Evolutionary conservation across 2,888 invertebrate species (phyloP), one percentile per base, ranked within the genome.

Genomic region (Orchesella flavescens): DNA sequence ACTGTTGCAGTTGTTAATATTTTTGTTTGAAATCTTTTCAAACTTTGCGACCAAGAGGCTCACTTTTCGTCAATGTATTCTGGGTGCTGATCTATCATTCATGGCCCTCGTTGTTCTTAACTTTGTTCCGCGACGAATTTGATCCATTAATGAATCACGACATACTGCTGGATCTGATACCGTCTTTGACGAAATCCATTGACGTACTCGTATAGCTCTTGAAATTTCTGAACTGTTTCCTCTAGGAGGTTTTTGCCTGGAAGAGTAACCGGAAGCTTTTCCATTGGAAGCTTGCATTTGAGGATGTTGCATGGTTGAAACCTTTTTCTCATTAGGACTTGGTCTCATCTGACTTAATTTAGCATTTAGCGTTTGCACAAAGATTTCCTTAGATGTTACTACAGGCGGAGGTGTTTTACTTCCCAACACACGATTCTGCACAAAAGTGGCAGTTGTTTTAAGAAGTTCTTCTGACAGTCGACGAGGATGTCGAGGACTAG

Each of bases 71-170:
- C 92, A 95, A 90, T 94, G 94, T 90, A 96, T 96, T 91, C 95
- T 95, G 43, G 96, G 96, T 84, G 96, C 96, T 71, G 96, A 96
- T 86, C 96, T 92, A 90, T 96, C 96, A 91, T 95, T 94, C 89
- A 94, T 93, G n/a, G 90, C 92, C 87, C 93, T 93, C 87, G 96
- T 95, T 89, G 95, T 93, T 83, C 94, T 94, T 79, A 97, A 90
- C 55, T 94, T 94, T 19, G 96, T 96, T 80, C 97, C 97, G 85
- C 95, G 93, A 89, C 96, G 94, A 85, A 97, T 97, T 90, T 97
- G 97, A 91, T 97, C 97, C 96, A 97, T 96, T n/a, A 97, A 91
- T 0, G 96, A 96, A 87, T 96, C 96, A 90, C 95, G 94, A 89
- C 95, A 94, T 46, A 93, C 91, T 83, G 94, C 93, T 0, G 95